phyloP scores from a whole-genome alignment of 2,113 vertebrate species.

The Centropus unirufus region DNA sequence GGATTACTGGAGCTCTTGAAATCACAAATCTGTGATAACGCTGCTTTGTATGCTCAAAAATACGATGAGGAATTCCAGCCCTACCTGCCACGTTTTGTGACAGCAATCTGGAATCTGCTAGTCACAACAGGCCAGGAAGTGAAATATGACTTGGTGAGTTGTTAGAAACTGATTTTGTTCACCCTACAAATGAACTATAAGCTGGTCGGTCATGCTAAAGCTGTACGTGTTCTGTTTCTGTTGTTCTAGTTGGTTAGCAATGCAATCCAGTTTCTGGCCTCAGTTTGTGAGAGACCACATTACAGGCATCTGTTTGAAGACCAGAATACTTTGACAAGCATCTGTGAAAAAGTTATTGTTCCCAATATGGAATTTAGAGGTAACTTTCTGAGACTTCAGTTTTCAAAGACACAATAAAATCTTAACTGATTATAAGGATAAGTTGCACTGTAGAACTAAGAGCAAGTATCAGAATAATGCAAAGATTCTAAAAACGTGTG shows the following conservation, averaged over 20 bases:
- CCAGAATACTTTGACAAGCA: slow-evolving; percentile 95
- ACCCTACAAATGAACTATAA: neutral
- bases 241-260: slow-evolving; percentile 92
- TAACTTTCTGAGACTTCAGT: slow-evolving; percentile 61
- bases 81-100: slow-evolving; percentile 95
- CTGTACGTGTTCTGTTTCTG: neutral
- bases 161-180: neutral
- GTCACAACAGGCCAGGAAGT: slow-evolving; percentile 97
- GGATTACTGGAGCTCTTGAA: slow-evolving; percentile 95
- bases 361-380: slow-evolving; percentile 99
- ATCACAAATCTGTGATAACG: slow-evolving; percentile 98
- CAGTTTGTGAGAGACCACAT: slow-evolving; percentile 96
- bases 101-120: slow-evolving; percentile 96
- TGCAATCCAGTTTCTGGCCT: slow-evolving; percentile 97
- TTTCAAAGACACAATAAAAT: neutral
- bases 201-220: neutral
- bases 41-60: slow-evolving; percentile 97
- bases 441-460: neutral
- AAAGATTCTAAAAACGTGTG: neutral
- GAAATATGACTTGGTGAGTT: slow-evolving; percentile 96
- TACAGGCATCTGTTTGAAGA: slow-evolving; percentile 99
- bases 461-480: neutral
- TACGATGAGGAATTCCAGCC: slow-evolving; percentile 98
- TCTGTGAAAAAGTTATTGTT: slow-evolving; percentile 98
- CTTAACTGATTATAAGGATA: neutral